Base-by-base conservation (phyloP, 2,797 vertebrate species). In the Acipenser transmontanus region DNA sequence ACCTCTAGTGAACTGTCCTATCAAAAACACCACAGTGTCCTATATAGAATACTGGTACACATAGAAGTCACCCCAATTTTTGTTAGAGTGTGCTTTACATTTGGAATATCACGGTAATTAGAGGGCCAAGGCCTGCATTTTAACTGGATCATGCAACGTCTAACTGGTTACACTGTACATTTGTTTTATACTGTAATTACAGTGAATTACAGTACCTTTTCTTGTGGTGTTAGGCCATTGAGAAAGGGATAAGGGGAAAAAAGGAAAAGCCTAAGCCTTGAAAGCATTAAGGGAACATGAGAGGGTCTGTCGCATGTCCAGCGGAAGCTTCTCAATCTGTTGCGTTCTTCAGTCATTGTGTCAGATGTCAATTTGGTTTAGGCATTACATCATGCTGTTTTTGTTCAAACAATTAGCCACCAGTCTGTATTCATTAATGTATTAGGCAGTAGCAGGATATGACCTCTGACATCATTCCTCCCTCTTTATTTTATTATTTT, bases 281-380 rank as follows among this genome's bases (percentile, higher is more conserved):
- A 60, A 57, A 57, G 6, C 12, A n/a, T n/a, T 12, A 8, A 60
- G 9, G 34, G 7, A n/a, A 12, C n/a, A 7, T 8, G n/a, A 12
- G 62, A 49, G 66, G 14, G 50, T 68, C 69, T 61, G 72, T 13
- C 60, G 73, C 66, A 73, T 52, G 49, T 70, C 69, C 17, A 2
- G 62, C 65, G 68, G 76, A 70, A 72, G 66, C 73, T 77, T 64
- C 71, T 72, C 63, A 64, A 67, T 66, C 64, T 51, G 64, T 70
- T 66, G 64, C 50, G 69, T 66, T 67, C 66, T 59, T 61, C 54
- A 10, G 9, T 66, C 54, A 59, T 12, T 63, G 14, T 50, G 13
- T 8, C 52, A 34, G 60, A 70, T 49, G 56, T n/a, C 49, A 50
- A 6, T 54, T 59, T 59, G n/a, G 54, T 57, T 13, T 14, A 57